phyloP scores from a whole-genome alignment of 2,888 invertebrate genomes.

The Brachyptera risi region DNA sequence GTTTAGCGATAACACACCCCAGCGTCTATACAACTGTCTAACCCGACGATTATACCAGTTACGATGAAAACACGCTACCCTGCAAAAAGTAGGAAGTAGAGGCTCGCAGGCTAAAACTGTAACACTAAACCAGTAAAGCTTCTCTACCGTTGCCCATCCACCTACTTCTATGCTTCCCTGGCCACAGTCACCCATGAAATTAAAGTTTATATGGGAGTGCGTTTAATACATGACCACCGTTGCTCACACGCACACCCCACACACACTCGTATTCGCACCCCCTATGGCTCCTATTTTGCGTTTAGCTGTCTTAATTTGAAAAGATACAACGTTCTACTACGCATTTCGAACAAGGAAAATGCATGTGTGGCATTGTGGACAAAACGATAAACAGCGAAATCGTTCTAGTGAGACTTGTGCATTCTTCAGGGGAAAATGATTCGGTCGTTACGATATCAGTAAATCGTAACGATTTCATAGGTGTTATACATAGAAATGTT shows the following conservation, averaged over 20 bases:
- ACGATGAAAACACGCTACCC: neutral
- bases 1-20: constrained; percentile 11
- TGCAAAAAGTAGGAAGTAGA: constrained; percentile 11
- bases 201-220: constrained; percentile 19
- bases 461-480: too few species aligned
- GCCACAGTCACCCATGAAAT: neutral
- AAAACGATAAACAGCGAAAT: too few species aligned
- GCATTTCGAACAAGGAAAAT: too few species aligned
- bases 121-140: constrained; percentile 1
- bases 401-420: too few species aligned
- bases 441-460: too few species aligned
- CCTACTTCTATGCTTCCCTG: neutral
- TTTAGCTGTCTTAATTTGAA: neutral
- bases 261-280: neutral
- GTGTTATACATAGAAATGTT: too few species aligned
- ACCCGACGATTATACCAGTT: neutral
- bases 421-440: too few species aligned
- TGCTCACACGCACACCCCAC: neutral
- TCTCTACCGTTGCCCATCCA: neutral
- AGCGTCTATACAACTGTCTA: constrained; percentile 6
- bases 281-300: neutral
- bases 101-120: constrained; percentile 11
- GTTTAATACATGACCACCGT: constrained; percentile 10
- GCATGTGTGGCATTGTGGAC: too few species aligned
- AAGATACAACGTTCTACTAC: too few species aligned